Evolutionary conservation across 2,797 vertebrate genomes (phyloP), one percentile per base, ranked within the genome.

Genomic region (Sebastes goodei): DNA sequence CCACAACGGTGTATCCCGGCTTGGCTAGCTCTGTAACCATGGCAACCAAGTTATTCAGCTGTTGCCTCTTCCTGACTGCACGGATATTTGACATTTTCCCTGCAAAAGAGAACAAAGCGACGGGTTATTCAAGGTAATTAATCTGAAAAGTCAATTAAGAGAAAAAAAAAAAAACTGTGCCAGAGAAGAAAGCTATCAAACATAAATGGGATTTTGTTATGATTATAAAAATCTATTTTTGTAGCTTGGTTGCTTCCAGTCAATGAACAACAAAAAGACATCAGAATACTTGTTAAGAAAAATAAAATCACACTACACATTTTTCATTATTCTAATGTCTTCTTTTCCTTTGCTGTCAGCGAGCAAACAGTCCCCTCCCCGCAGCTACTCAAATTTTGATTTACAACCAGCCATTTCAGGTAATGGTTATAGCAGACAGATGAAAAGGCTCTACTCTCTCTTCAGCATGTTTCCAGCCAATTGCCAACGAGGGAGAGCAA

Each of bases 11-110:
- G 91, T 96, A 81, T 66, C 97, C 96, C 2, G 97, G 96, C 42
- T 91, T 96, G 42, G 96, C 96, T 29, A 97, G 91, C 75, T 95
- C 95, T 2, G 87, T 96, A 78, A 98, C 98, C 57, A 96, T 95
- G 81, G 96, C 96, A 66, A 97, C 96, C 90, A 99, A 94, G 93
- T 99, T 99, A 94, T 99, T 98, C 91, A 99, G 92, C 60, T 99
- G 99, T 66, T 99, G 98, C 86, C 96, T 97, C 88, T 99, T 99
- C 87, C 98, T 96, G 81, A 96, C 66, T 38, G 97, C 96, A 35
- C 98, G 97, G 57, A 96, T 94, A 46, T 94, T 94, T 81, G 98
- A 98, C 98, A 99, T 98, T 91, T 99, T 97, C 78, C 99, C 99
- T 99, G 87, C 15, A 62, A 83, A 83, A 78, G 60, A 88, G 25